Evolutionary conservation across 2,797 vertebrate genomes (phyloP).

Genomic region (Bufotes viridis): DNA sequence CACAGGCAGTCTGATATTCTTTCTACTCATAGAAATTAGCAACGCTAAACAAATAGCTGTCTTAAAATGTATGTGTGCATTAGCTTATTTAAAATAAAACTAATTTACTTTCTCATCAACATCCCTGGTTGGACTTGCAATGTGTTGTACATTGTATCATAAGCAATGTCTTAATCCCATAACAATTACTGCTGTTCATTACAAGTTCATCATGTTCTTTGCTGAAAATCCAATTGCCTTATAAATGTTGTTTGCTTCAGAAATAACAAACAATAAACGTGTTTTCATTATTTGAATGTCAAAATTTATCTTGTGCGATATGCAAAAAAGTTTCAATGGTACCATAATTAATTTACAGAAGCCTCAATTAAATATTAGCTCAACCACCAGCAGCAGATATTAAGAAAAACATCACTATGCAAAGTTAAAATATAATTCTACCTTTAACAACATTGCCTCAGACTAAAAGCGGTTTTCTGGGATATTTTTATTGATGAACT

Average conservation of each 20-base stretch:
- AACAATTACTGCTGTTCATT: background rate
- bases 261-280: conserved; percentile 4
- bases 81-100: background rate
- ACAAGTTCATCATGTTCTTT: conserved; percentile 12
- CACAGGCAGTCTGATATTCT: background rate
- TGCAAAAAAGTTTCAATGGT: background rate
- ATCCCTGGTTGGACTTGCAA: background rate
- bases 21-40: background rate
- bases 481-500: too few relatives aligned
- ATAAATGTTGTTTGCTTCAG: background rate
- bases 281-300: background rate
- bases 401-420: background rate
- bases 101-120: background rate
- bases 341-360: background rate
- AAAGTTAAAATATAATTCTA: background rate
- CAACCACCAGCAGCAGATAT: background rate
- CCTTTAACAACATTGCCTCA: background rate
- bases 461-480: too few relatives aligned
- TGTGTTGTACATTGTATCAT: background rate
- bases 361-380: background rate
- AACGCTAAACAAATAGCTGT: background rate
- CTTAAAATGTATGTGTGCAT: background rate
- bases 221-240: conserved; percentile 1
- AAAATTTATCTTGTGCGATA: background rate
- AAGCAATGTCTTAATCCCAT: background rate